Percentiles rank a stretch among this genome's conserved stretches.
Conservation (phyloP, 2,888 invertebrate species). For the Ormyrus labotus region DNA sequence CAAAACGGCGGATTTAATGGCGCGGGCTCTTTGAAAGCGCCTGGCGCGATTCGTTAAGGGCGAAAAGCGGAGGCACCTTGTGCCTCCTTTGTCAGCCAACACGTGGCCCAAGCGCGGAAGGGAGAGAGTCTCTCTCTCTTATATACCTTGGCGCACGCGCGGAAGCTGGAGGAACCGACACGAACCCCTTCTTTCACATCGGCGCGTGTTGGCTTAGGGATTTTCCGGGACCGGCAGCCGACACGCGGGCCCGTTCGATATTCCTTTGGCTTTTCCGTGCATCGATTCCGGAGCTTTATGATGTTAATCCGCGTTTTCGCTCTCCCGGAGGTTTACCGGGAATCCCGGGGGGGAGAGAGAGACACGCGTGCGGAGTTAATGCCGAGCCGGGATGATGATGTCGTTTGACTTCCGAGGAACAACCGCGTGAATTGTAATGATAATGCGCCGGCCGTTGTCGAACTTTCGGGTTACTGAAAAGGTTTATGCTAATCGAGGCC, state of each 20-base stretch:
- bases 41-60: conserved; percentile 62
- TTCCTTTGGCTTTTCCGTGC: not conserved
- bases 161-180: conserved; percentile 12
- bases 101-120: conserved; percentile 65
- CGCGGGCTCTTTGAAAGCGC: conserved; percentile 21
- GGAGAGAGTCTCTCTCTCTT: conserved; percentile 44
- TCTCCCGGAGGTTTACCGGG: not conserved
- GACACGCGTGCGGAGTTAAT: not conserved
- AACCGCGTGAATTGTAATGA: conserved; percentile 38
- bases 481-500: not conserved
- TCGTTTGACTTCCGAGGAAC: not conserved
- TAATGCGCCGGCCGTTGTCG: not conserved
- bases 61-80: conserved; percentile 69
- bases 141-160: not conserved
- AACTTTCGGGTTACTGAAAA: conserved; percentile 5
- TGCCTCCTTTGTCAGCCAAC: conserved; percentile 72
- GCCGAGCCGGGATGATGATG: conserved; percentile 25
- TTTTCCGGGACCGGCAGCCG: conserved; percentile 23
- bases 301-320: conserved; percentile 33
- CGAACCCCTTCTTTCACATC: conserved; percentile 39
- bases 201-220: conserved; percentile 46
- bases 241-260: not conserved
- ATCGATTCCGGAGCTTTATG: not conserved
- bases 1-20: conserved; percentile 70
- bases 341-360: not conserved